Base-by-base conservation (phyloP, 2,888 invertebrate species). In the Trachelus iudaicus region DNA sequence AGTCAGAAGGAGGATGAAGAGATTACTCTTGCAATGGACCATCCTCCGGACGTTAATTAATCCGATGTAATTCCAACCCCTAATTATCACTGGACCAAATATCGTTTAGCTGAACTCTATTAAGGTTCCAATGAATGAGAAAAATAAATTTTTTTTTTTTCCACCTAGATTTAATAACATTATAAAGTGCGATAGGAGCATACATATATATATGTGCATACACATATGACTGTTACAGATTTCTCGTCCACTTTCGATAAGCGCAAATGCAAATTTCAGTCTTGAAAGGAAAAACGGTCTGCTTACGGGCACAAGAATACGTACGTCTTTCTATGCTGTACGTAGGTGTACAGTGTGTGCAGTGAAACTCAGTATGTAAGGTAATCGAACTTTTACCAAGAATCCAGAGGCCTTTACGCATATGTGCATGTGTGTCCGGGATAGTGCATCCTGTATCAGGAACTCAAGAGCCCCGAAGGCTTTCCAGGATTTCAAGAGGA, bases 11-110 rank as follows among this genome's bases (percentile, higher is more conserved):
- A 12, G 71, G 31, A 9, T 33, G 2, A 13, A 11, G 30, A 33
- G 71, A 77, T 75, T 78, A 75, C 75, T 74, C 31, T 69, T 56
- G 78, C 80, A 81, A 83, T 82, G 81, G 73, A 69, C 31, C 0
- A 33, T 69, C 69, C 40, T 34, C 76, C 56, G 34, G 76, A 78
- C 40, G 81, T 83, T 82, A 81, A 84, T 83, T 82, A 80, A 78
- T 80, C 40, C 0, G 6, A 40, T 23, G 15, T 40, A 40, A 40
- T 6, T 40, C 40, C 6, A 23, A 40, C 23, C 40, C 6, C 6
- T 23, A 56, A 56, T 56, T 23, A 9, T 56, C 56, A 23, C 56
- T 56, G 56, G 56, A 56, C 9, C 56, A 23, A 56, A 56, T 23
- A 2, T 56, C 23, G 23, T 23, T 56, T 23, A 9, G 23, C 23